Evolutionary conservation across 2,113 vertebrate genomes (phyloP).

Genomic region (Grantiella picta): DNA sequence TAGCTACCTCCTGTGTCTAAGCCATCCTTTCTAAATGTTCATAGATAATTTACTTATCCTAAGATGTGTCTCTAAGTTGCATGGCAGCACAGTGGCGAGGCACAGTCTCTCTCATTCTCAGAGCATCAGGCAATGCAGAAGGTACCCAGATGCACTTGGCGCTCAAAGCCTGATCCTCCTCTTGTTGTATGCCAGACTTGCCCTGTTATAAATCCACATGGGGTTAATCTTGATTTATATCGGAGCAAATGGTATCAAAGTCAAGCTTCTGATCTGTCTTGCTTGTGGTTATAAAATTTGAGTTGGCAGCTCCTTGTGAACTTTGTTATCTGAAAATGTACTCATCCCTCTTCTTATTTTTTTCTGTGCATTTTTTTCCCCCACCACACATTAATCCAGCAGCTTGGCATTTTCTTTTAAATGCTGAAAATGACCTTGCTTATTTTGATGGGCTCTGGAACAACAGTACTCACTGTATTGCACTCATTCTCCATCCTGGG

Average conservation of each 20-base stretch:
- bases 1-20: background rate
- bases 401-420: constrained; percentile 14
- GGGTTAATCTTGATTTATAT: constrained; percentile 27
- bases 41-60: background rate
- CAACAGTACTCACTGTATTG: constrained; percentile 28
- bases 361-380: background rate
- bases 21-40: background rate
- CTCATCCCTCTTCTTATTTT: background rate
- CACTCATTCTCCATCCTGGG: constrained; percentile 9
- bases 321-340: constrained; percentile 12
- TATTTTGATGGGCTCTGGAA: constrained; percentile 51
- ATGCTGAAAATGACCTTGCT: constrained; percentile 39
- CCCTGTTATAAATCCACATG: background rate
- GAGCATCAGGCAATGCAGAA: background rate
- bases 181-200: background rate
- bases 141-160: constrained; percentile 8
- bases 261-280: background rate
- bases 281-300: background rate
- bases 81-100: background rate
- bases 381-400: background rate
- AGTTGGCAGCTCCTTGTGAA: background rate
- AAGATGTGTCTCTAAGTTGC: background rate
- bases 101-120: background rate
- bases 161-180: background rate
- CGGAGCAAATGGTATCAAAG: constrained; percentile 25